Evolutionary conservation across 2,797 vertebrate species (phyloP).

Genomic region (Silurus lanzhouensis): DNA sequence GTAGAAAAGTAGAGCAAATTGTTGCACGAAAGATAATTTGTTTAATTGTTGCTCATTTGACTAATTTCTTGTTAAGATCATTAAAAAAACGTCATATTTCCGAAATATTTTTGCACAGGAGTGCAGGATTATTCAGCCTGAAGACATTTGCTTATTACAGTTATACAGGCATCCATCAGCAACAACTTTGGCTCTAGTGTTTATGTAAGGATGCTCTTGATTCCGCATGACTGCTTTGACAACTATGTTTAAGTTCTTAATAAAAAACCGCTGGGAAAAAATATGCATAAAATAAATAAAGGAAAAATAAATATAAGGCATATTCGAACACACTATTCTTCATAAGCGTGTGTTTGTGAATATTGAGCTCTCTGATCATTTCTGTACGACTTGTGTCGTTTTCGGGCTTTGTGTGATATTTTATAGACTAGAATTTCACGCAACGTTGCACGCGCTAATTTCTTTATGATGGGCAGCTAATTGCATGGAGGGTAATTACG

Average conservation of each 20-base stretch:
- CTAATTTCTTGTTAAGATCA: no score
- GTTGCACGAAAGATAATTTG: no score
- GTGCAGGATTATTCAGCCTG: neutral
- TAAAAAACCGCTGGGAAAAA: neutral
- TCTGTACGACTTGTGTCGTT: constrained; percentile 23
- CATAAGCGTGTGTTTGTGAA: neutral
- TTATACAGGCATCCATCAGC: constrained; percentile 2
- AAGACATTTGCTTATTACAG: neutral
- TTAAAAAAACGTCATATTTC: no score
- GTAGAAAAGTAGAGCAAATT: no score
- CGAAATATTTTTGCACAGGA: no score
- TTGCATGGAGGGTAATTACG: constrained; percentile 86
- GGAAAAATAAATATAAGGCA: neutral
- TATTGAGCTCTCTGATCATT: constrained; percentile 49
- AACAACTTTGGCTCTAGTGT: neutral
- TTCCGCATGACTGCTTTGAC: constrained; percentile 14
- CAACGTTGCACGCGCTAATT: constrained; percentile 88
- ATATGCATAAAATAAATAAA: neutral
- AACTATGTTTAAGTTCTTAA: neutral
- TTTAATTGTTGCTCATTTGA: no score
- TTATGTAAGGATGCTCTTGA: constrained; percentile 3
- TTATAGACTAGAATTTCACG: constrained; percentile 86
- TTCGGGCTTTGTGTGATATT: constrained; percentile 57
- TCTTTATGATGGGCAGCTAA: constrained; percentile 88
- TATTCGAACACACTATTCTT: neutral